Percentiles rank a stretch among this genome's conserved stretches.
phyloP scores from a whole-genome alignment of 2,797 vertebrate species.

The Urophycis tenuis region DNA sequence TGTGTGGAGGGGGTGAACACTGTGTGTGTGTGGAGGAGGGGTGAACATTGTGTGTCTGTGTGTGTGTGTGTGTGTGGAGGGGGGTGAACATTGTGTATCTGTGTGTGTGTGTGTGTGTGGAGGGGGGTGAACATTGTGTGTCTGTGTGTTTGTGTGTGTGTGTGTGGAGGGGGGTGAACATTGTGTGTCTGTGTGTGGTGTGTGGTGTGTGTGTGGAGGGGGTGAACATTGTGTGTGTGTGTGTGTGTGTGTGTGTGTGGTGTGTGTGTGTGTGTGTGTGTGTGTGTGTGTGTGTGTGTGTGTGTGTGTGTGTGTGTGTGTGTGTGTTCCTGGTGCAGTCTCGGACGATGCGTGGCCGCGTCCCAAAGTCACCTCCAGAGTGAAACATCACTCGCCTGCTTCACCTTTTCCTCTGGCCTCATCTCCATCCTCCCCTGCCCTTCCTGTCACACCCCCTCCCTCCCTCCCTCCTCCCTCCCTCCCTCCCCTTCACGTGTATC shows the following conservation, averaged over 20 bases:
- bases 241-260: background rate
- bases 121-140: too few species aligned
- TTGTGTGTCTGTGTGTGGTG: background rate
- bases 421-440: background rate
- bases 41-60: too few species aligned
- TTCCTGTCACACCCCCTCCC: background rate
- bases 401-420: background rate
- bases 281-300: background rate
- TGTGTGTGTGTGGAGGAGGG: too few species aligned
- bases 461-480: background rate
- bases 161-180: too few species aligned
- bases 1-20: too few species aligned
- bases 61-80: too few species aligned
- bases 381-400: constrained; percentile 1
- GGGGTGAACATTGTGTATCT: too few species aligned
- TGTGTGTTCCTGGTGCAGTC: background rate
- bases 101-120: too few species aligned
- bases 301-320: background rate
- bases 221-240: background rate
- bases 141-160: too few species aligned
- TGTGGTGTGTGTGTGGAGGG: background rate
- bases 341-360: background rate
- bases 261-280: background rate
- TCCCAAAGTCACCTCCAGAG: constrained; percentile 55
- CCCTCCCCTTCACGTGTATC: constrained; percentile 8